These are phyloP conservation scores for Lutjanus erythropterus DNA, from an alignment of 2,113 vertebrate genomes.

Conservation along the genomic window DNA sequence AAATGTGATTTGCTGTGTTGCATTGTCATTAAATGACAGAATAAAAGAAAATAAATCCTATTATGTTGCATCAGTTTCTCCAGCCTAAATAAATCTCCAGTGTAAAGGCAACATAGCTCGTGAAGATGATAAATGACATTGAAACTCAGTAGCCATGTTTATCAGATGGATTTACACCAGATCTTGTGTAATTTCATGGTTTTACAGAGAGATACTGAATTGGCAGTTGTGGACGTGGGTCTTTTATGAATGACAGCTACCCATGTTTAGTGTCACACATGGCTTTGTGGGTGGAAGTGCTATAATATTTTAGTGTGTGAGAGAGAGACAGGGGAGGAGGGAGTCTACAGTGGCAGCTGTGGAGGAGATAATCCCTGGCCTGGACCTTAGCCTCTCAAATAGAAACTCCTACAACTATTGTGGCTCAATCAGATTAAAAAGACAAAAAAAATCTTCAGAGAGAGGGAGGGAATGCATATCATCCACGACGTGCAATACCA, in stretches of 20 bases:
- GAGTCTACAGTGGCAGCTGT: constrained; percentile 73
- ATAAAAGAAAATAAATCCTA: background rate
- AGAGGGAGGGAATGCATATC: constrained; percentile 40
- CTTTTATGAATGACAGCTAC: constrained; percentile 4
- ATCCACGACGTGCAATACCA: constrained; percentile 63
- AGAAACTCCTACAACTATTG: constrained; percentile 75
- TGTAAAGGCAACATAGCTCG: background rate
- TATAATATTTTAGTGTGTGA: constrained; percentile 45
- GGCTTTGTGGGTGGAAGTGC: constrained; percentile 19
- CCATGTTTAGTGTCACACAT: constrained; percentile 25
- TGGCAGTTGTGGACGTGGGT: background rate
- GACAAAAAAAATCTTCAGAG: constrained; percentile 42
- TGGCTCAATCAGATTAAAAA: constrained; percentile 78
- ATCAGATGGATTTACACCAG: background rate
- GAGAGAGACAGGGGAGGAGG: constrained; percentile 14
- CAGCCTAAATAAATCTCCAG: background rate
- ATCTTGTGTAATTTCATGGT: background rate
- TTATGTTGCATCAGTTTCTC: background rate
- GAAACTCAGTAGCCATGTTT: background rate
- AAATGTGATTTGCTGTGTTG: background rate
- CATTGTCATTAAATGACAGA: background rate
- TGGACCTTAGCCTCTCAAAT: constrained; percentile 66
- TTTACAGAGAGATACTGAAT: background rate
- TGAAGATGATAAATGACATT: background rate
- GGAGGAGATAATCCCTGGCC: constrained; percentile 78